A percentile compares a stretch with the other conserved stretches of the same genome.
phyloP scores from a whole-genome alignment of 2,113 vertebrate genomes.

The Sarotherodon lohbergeri region DNA sequence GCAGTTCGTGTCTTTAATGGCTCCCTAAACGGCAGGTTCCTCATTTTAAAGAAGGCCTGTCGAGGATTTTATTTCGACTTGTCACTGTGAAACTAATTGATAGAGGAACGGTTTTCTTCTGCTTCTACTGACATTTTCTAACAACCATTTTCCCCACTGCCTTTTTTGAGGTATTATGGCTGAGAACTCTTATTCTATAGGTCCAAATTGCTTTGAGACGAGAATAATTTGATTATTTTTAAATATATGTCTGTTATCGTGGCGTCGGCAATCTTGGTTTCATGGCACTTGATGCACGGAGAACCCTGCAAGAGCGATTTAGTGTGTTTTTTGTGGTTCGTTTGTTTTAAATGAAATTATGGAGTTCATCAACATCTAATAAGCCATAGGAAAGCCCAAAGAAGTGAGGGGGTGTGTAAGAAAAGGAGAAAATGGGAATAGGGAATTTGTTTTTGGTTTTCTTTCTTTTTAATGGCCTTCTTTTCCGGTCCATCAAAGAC shows the following conservation, averaged over 20 bases:
- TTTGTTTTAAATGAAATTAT: not conserved
- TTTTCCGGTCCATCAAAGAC: constrained; percentile 29
- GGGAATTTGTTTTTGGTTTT: not conserved
- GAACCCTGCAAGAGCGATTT: not conserved
- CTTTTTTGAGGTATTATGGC: not conserved
- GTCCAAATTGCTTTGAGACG: not conserved
- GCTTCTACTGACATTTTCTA: not conserved
- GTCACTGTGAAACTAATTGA: constrained; percentile 25
- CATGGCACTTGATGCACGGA: not conserved
- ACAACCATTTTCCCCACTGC: not conserved
- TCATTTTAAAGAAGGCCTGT: constrained; percentile 16
- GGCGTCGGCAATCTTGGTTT: not conserved
- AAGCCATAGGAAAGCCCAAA: not conserved
- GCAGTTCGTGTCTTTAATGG: constrained; percentile 13
- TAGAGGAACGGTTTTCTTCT: not conserved
- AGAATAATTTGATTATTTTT: constrained; percentile 1
- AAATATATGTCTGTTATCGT: not conserved
- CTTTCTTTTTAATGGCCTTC: constrained; percentile 1
- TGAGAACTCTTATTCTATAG: not conserved
- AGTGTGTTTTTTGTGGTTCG: not conserved
- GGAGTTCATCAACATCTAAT: constrained; percentile 11
- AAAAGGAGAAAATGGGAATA: not conserved
- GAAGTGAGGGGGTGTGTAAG: not conserved
- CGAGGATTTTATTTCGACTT: constrained; percentile 6
- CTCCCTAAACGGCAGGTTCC: constrained; percentile 18